Conservation (phyloP, 53 echinoderm and acorn worm genomes). For the Echinarachnius parma region DNA sequence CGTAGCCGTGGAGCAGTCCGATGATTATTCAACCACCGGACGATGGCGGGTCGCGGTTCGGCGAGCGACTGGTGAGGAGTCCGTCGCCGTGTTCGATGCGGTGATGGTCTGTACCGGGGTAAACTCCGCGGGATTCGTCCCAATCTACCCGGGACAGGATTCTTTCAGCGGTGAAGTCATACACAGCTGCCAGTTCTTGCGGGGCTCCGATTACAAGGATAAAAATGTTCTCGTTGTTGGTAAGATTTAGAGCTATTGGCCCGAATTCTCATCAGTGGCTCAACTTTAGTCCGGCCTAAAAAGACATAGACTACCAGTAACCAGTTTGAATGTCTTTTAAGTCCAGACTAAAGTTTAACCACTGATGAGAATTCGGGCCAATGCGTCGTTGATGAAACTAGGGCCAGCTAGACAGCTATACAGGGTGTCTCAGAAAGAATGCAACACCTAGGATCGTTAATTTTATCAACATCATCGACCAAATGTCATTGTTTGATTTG, state of each 20-base stretch:
- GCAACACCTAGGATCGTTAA: too few relatives aligned
- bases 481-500: too few relatives aligned
- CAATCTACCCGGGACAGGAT: constrained; percentile 52
- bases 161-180: constrained; percentile 53
- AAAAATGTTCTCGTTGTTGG: constrained; percentile 68
- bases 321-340: too few relatives aligned
- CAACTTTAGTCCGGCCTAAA: too few relatives aligned
- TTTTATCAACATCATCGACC: too few relatives aligned
- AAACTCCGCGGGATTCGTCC: constrained; percentile 29
- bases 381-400: too few relatives aligned
- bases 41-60: constrained; percentile 54
- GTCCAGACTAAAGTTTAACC: too few relatives aligned
- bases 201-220: constrained; percentile 54
- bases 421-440: too few relatives aligned
- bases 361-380: too few relatives aligned
- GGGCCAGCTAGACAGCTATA: too few relatives aligned
- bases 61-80: neutral
- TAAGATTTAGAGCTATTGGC: neutral
- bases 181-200: constrained; percentile 53
- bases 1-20: constrained; percentile 27
- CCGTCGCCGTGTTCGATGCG: constrained; percentile 48
- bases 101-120: constrained; percentile 64
- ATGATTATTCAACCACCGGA: constrained; percentile 52
- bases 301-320: too few relatives aligned
- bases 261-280: neutral